Evolutionary conservation across 2,888 invertebrate genomes (phyloP), one percentile per base, ranked within the genome.

Genomic region (Rhingia campestris): DNA sequence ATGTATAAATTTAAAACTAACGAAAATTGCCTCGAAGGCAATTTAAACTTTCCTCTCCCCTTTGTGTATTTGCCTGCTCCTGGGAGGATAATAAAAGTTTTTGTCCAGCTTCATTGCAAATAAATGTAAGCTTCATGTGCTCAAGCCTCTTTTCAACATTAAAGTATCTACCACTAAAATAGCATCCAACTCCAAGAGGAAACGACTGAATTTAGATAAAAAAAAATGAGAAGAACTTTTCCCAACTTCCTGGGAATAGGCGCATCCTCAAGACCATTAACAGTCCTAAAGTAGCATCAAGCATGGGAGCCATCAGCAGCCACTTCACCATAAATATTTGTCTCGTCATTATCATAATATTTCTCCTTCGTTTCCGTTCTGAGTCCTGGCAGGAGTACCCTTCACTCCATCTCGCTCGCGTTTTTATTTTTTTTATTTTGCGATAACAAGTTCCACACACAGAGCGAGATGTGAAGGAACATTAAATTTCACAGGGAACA

Each of bases 321-420:
- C 41, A 75, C 54, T 81, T 81, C 64, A 63, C 54, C 54, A 82
- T 77, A 82, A 77, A 77, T 77, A 82, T 82, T 73, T 72, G 81
- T 82, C 77, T 73, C 81, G 67, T 82, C 76, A 76, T 73, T 75
- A 72, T 67, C 63, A 82, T 67, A 82, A 82, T 73, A 82, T 70
- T 72, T 75, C 63, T 30, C 72, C 67, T 51, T 39, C 39, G 69
- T 41, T 77, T 76, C 64, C 81, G 58, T 76, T 32, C 51, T 47
- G 59, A 22, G 39, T 47, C 33, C 54, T 10, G 54, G 10, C 59
- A 64, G 30, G 41, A 30, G 7, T 32, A 37, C 30, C 1, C 35
- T n/a, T 39, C 51, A 9, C 41, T 30, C 2, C 22, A 22, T 22
- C 22, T 22, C 22, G 22, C 35, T 5, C 54, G 10, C 67, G 37